Base-by-base conservation (phyloP, 2,797 vertebrate species). In the Leptatherina wallacei region DNA sequence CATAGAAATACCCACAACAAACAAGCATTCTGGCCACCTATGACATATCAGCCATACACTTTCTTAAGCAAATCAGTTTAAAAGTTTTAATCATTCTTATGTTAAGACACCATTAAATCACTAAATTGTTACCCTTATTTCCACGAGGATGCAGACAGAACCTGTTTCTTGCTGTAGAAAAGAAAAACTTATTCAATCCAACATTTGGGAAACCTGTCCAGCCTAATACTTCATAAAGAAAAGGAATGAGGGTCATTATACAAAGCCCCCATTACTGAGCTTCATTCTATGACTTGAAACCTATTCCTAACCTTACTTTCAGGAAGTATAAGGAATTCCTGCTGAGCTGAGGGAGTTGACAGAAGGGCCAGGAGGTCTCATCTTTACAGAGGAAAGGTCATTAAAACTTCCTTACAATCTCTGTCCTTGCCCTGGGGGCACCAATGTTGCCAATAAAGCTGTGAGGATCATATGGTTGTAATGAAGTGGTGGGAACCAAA, bases 401-500 rank as follows among this genome's bases (percentile, higher is more conserved):
- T 90, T 85, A 87, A 92, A 87, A 58, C 63, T 80, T 59, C 66
- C 77, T 68, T 80, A 69, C 69, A 63, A 72, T 79, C 73, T 80
- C 78, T 74, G 80, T 83, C 83, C 78, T 84, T 66, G 59, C 75
- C 82, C 71, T 24, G 13, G 65, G 71, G 86, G 67, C 49, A 65
- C 22, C n/a, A 60, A 69, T 65, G 73, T 68, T 74, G 60, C 87
- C 75, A 79, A 72, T 91, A 89, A 93, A 86, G 82, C 77, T 71
- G 77, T 63, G 80, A 88, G 71, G 66, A 85, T 91, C 91, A 90
- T 85, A 82, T 90, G 89, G 78, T 88, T 85, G 77, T 90, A 90
- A 92, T 92, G 84, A 93, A 92, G 80, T 81, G 71, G 63, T 75
- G 79, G 70, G 66, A 85, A 86, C 71, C 65, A 75, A 73, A 85